Base-by-base conservation (phyloP, 2,888 invertebrate species). In the Chrysolina americana region DNA sequence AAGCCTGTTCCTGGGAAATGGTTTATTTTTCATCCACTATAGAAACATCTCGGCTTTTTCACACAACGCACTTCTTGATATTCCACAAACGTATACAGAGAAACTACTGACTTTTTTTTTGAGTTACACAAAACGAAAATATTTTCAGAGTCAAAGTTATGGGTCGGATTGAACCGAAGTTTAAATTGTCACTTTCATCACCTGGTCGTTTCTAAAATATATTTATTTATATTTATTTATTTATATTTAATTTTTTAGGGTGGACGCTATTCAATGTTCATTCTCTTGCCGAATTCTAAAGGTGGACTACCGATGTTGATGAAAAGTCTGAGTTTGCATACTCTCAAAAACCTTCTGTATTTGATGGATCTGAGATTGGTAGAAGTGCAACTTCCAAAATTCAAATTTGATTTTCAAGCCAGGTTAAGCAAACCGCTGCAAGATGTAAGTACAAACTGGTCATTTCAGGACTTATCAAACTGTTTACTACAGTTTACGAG, bases 261-360 rank as follows among this genome's bases (percentile, higher is more conserved):
- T 1, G 90, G 91, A 74, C 93, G 93, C 86, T 93, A 92, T 83
- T 91, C 94, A 0, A 93, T 95, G 93, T 93, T 93, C 82, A 88
- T 95, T 13, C 86, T 95, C 17, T 88, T 95, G 63, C 95, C 95
- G 0, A 91, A 92, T 76, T 89, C 92, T 0, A 85, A 90, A 74
- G 90, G 89, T 10, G 94, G 94, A 0, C 85, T 95, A 8, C 85
- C 91, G 2, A 87, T 90, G 0, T 87, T 95, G 3, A 83, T 93
- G 21, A 88, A 90, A 8, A 89, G 90, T 17, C 84, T 95, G 8
- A 91, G 90, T 76, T 89, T 92, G 6, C 86, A 85, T 41, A 87
- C 89, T 1, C 84, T 95, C 0, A 90, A 91, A 8, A 86, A 89
- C 8, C 90, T 92, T 75, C 87, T 93, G 72, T 90, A 89, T 85